Conservation (phyloP, 2,797 vertebrate species). For the Neopelma chrysocephalum region DNA sequence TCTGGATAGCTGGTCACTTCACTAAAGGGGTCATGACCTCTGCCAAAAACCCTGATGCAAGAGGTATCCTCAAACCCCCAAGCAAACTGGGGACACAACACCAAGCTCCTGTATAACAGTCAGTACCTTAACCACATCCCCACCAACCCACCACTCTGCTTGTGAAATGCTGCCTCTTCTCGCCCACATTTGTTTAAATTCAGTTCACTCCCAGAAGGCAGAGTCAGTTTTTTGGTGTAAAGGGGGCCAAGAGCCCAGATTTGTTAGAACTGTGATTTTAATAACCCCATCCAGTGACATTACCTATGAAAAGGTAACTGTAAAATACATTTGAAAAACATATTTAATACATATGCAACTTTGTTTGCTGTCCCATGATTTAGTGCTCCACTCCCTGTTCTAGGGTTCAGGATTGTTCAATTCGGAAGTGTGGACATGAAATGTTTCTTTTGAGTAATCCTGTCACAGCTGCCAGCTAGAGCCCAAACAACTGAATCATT, state of each 20-base stretch:
- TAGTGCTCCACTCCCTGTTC: not conserved
- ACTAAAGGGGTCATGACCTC: not conserved
- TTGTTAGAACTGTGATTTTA: not conserved
- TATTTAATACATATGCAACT: not conserved
- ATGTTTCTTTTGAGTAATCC: not conserved
- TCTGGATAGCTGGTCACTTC: not conserved
- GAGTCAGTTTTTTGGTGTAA: not conserved
- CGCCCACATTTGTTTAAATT: accelerated
- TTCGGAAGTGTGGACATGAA: not conserved
- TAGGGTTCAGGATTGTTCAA: not conserved
- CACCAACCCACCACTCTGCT: accelerated
- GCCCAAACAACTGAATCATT: conserved; percentile 49
- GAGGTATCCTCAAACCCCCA: not conserved
- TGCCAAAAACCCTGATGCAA: not conserved
- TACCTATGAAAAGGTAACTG: not conserved
- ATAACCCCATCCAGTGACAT: not conserved
- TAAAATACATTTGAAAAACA: not conserved
- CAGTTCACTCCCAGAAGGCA: not conserved
- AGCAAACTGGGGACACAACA: not conserved
- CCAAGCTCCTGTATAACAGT: not conserved
- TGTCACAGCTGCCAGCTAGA: not conserved
- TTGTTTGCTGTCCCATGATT: not conserved
- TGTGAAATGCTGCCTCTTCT: not conserved
- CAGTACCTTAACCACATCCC: not conserved
- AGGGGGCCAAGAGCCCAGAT: not conserved